These are phyloP conservation scores for Calyptomena viridis DNA, from an alignment of 2,113 vertebrate genomes.

Conservation along the genomic window DNA sequence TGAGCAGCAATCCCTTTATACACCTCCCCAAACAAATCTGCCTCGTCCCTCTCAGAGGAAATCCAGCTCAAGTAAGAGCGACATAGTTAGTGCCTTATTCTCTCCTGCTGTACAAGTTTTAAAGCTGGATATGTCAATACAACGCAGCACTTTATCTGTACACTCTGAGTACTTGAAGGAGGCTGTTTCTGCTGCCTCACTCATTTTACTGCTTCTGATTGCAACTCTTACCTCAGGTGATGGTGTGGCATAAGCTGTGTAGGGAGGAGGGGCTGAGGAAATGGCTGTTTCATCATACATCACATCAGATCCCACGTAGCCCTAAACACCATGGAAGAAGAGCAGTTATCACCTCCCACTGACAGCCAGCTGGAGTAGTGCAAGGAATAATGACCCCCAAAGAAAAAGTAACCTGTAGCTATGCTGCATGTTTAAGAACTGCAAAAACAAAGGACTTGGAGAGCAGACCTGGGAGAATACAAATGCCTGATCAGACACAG, in stretches of 20 bases:
- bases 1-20: neutral
- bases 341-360: neutral
- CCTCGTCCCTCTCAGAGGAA: neutral
- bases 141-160: neutral
- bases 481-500: neutral
- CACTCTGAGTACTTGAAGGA: neutral
- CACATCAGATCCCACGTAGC: constrained; percentile 70
- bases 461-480: neutral
- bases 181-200: neutral
- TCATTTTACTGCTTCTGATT: neutral
- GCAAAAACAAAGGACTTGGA: neutral
- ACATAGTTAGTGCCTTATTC: neutral
- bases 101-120: neutral
- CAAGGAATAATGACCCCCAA: neutral
- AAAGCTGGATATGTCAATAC: neutral
- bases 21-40: neutral
- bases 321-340: constrained; percentile 23
- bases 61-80: neutral
- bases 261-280: constrained; percentile 76
- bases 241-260: constrained; percentile 73
- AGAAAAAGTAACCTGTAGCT: neutral
- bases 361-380: neutral
- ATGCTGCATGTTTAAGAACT: neutral
- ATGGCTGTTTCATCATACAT: constrained; percentile 72
- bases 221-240: constrained; percentile 71